Percentiles rank a stretch among this genome's conserved stretches.
phyloP scores from a whole-genome alignment of 2,888 invertebrate genomes.

The Papilio gigon region DNA sequence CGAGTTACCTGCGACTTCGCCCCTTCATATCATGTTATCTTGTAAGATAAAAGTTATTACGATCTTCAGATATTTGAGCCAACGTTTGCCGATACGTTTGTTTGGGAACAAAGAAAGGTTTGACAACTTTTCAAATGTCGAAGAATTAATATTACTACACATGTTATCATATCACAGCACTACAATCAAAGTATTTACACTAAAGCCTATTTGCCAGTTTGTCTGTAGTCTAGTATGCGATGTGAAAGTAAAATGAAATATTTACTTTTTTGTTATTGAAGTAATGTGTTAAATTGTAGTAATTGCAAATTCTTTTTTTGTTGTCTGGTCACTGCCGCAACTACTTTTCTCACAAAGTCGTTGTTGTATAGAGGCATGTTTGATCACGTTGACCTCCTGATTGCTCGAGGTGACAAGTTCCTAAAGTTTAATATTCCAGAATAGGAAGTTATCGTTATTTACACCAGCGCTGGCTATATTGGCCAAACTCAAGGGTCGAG shows the following conservation, averaged over 20 bases:
- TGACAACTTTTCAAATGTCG: neutral
- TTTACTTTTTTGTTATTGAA: no score
- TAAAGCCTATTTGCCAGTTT: no score
- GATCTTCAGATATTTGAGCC: constrained; percentile 54
- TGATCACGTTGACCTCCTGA: neutral
- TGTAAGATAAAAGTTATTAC: constrained; percentile 52
- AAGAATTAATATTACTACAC: no score
- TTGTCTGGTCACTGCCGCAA: no score
- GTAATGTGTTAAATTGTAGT: no score
- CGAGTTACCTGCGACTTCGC: constrained; percentile 75
- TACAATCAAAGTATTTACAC: no score
- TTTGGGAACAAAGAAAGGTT: neutral
- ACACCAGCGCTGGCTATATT: constrained; percentile 50
- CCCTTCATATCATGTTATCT: constrained; percentile 57
- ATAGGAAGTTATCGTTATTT: constrained; percentile 5
- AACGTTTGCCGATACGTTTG: constrained; percentile 49
- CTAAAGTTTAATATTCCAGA: constrained; percentile 1
- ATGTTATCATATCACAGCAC: no score
- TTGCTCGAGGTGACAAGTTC: constrained; percentile 1
- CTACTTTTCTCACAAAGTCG: no score
- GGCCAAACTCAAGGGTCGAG: constrained; percentile 49
- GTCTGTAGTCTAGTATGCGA: no score
- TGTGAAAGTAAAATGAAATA: no score
- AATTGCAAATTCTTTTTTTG: no score
- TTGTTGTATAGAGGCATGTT: no score